A percentile compares a stretch with the other conserved stretches of the same genome.
Evolutionary conservation across 2,888 invertebrate species (phyloP).

Genomic region (Microdon myrmicae): DNA sequence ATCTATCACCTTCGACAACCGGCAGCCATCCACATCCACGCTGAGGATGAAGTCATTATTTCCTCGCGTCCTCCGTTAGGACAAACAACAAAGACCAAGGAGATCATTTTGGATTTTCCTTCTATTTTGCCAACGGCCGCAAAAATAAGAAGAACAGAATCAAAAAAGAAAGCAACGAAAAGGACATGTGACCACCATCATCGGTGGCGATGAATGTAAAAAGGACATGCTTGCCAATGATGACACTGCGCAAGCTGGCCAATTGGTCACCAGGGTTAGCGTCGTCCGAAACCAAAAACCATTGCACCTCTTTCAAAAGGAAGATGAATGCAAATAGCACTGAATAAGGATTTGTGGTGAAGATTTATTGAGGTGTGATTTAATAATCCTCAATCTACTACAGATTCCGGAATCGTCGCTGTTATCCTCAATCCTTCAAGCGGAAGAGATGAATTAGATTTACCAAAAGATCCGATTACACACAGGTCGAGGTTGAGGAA

Average conservation of each 20-base stretch:
- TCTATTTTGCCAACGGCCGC: conserved; percentile 2
- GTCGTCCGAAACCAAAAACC: neutral
- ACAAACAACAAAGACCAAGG: conserved; percentile 11
- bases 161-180: too few species aligned
- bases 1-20: conserved; percentile 26
- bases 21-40: neutral
- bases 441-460: conserved; percentile 20
- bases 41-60: conserved; percentile 2
- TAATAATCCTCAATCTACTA: conserved; percentile 21
- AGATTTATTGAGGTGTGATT: conserved; percentile 31
- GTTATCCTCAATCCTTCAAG: conserved; percentile 28
- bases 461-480: too few species aligned
- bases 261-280: conserved; percentile 4
- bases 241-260: conserved; percentile 25
- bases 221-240: conserved; percentile 28
- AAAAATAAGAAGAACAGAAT: neutral
- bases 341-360: conserved; percentile 4
- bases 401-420: conserved; percentile 17
- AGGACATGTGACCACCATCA: conserved; percentile 17
- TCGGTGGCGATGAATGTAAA: conserved; percentile 40
- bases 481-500: too few species aligned
- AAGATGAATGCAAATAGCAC: conserved; percentile 38
- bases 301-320: conserved; percentile 9
- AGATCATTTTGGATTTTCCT: conserved; percentile 20
- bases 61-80: conserved; percentile 11